Percentiles rank a stretch among this genome's conserved stretches.
Conservation (phyloP, 2,113 vertebrate genomes). For the Catharus minimus region DNA sequence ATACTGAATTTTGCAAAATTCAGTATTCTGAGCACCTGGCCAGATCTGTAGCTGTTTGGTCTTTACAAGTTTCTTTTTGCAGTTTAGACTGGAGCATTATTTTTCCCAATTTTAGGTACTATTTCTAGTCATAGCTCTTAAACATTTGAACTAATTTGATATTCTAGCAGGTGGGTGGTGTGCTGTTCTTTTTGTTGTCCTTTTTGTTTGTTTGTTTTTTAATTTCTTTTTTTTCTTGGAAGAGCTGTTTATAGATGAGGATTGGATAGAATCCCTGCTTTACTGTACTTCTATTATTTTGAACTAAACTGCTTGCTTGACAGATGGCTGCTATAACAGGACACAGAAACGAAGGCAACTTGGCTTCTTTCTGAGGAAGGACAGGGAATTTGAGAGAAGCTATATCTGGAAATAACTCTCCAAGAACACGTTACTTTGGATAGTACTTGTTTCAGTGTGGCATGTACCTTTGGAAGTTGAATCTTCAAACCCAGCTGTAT, state of each 20-base stretch:
- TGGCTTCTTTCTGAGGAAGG: background rate
- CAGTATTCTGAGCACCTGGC: background rate
- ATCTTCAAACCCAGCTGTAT: background rate
- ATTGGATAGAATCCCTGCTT: background rate
- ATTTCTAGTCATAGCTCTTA: background rate
- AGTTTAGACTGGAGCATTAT: background rate
- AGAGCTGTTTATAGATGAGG: background rate
- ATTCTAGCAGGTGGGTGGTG: background rate
- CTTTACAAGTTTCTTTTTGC: background rate
- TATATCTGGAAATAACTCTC: background rate
- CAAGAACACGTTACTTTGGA: background rate
- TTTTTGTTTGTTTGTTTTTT: background rate
- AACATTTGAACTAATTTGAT: background rate
- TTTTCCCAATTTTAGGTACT: background rate
- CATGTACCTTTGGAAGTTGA: background rate
- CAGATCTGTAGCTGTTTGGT: background rate
- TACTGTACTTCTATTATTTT: background rate
- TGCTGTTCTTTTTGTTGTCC: background rate
- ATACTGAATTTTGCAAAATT: background rate
- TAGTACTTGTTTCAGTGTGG: background rate
- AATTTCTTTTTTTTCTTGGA: background rate
- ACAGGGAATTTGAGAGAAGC: background rate
- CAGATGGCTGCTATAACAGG: constrained; percentile 5
- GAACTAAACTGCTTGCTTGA: background rate
- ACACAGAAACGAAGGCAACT: background rate